Percentiles rank a stretch among this genome's conserved stretches.
Evolutionary conservation across 64 coral and sea anemone genomes (phyloP).

Genomic region (Pocillopora damicornis): DNA sequence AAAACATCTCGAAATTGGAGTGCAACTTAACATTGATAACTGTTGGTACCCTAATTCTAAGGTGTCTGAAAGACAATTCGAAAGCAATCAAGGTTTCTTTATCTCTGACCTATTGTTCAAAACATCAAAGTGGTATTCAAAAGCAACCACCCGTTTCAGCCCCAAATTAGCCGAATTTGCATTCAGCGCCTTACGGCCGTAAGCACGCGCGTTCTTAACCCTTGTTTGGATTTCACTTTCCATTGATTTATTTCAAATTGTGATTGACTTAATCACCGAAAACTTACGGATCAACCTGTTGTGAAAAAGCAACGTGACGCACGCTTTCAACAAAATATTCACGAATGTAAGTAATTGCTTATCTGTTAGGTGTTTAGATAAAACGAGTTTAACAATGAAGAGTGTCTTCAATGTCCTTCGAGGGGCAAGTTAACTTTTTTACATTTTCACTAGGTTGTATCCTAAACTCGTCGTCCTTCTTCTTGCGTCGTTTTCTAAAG

Average conservation of each 20-base stretch:
- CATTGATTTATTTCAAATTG: background rate
- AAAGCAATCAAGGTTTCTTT: background rate
- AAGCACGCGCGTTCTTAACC: background rate
- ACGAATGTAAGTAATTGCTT: too few relatives aligned
- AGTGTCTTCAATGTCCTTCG: too few relatives aligned
- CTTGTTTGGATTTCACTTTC: background rate
- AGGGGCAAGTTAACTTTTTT: background rate
- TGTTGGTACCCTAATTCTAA: too few relatives aligned
- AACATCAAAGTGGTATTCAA: background rate
- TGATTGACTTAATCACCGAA: background rate
- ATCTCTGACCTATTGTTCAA: too few relatives aligned
- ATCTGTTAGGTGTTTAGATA: too few relatives aligned
- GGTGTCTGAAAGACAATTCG: background rate
- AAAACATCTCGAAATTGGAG: too few relatives aligned
- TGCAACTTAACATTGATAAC: too few relatives aligned
- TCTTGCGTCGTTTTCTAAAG: background rate
- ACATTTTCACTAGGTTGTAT: background rate
- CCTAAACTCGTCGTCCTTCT: background rate
- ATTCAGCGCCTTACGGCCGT: background rate
- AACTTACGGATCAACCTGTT: background rate
- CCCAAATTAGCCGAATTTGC: constrained; percentile 31
- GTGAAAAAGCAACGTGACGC: too few relatives aligned
- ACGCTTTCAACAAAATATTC: too few relatives aligned
- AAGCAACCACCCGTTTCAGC: background rate
- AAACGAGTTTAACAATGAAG: too few relatives aligned